Base-by-base conservation (phyloP, 35 echinoderm and acorn worm genomes). In the Heliocidaris tuberculata region DNA sequence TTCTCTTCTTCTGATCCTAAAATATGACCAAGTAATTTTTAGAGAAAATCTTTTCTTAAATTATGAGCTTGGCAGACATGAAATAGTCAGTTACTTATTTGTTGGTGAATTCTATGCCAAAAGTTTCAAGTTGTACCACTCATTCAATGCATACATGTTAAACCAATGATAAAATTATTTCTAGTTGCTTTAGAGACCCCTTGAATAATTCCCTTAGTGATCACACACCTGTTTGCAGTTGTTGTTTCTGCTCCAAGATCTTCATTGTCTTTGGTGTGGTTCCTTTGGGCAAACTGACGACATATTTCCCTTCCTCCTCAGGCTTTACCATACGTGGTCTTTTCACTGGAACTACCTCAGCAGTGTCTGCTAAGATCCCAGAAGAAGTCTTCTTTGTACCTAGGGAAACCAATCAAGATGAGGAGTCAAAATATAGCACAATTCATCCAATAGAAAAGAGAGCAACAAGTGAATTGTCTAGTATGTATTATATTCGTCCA, bases 261-360 rank as follows among this genome's bases (percentile, higher is more conserved):
- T 97, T 97, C 86, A 97, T 92, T 29, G 97, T 98, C 24, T 85
- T 95, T 78, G 95, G 92, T 31, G 96, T 98, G 47, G 27, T 98
- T 11, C 97, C 96, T 93, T 98, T 97, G 2, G 97, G 97, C 95
- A 98, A 93, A 7, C 93, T 97, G 88, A 98, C 96, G 88, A 98
- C 89, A 49, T 98, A 98, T 32, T 95, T 86, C 0, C 97, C 97
- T 90, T 98, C 97, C 86, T 98, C 96, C 49, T 95, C 95, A 12
- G 97, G 97, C 12, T 95, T 94, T 13, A 98, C 97, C 87, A 90
- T 94, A 9, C 97, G 60, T 15, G 91, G 95, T 48, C 94, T 94
- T 94, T 98, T 98, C 6, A 98, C 92, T 6, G 97, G 97, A 11
- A 97, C 86, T 3, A 98, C 96, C 86, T 98, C 97, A 59, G 94